Evolutionary conservation across 2,113 vertebrate species (phyloP), one percentile per base, ranked within the genome.

Genomic region (Cynoglossus semilaevis): DNA sequence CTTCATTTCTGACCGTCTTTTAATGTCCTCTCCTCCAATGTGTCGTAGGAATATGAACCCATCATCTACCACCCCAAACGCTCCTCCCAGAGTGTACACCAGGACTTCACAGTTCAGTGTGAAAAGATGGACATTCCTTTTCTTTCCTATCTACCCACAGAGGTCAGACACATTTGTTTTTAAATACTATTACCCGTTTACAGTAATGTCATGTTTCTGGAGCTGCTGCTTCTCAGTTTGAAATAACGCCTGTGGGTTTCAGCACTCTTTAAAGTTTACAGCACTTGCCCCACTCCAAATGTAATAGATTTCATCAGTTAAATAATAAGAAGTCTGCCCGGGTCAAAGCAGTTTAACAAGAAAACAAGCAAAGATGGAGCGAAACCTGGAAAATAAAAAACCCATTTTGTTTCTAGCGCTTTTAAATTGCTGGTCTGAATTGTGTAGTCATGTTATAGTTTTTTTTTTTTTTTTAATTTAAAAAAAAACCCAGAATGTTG

Each of bases 91-190:
- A 84, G 80, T 15, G 72, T 96, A 63, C 92, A 94, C 80, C 92
- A 85, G 62, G 95, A 96, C 76, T 92, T 98, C 73, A 97, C 94
- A 0, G 92, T 93, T 1, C 96, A 98, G 85, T 98, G 96, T 1
- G 95, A 98, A 87, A 98, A 96, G 88, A 96, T 97, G 93, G 96
- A 98, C 83, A 96, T 97, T 67, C 96, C 96, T 2, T 98, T 96
- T 80, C 93, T 98, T 58, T 96, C 94, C 42, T 96, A 95, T 71
- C 91, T 98, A 56, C 96, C 96, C 4, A 87, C 92, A 1, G 96
- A 98, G 94, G 96, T 98, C 72, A 88, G 87, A 3, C 34, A 11
- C 36, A 0, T 13, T 10, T 52, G 2, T 8, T 41, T 14, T 49
- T 0, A 29, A 29, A 40, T 5, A 44, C 11, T 44, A 2, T 5